A percentile compares a stretch with the other conserved stretches of the same genome.
Evolutionary conservation across 2,797 vertebrate genomes (phyloP).

Genomic region (Merluccius polli): DNA sequence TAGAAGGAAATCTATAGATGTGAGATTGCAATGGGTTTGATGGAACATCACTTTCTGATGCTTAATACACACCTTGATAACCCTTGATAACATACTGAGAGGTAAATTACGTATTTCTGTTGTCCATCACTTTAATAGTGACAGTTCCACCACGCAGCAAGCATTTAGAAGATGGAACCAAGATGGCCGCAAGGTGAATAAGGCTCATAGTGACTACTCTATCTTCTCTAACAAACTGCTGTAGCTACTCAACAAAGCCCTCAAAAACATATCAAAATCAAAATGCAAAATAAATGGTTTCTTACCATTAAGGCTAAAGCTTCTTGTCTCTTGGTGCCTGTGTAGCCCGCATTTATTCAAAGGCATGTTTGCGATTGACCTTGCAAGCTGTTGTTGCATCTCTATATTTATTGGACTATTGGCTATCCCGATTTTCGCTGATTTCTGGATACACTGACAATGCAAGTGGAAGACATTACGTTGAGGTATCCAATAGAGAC

Average conservation of each 20-base stretch:
- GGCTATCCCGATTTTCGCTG: neutral
- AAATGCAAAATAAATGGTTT: no score
- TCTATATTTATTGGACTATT: neutral
- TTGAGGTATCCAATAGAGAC: neutral
- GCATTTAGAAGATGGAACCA: neutral
- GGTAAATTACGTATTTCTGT: neutral
- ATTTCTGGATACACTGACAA: neutral
- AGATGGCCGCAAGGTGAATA: neutral
- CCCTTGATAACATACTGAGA: neutral
- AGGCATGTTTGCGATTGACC: no score
- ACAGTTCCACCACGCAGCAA: neutral
- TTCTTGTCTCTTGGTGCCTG: no score
- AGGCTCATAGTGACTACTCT: neutral
- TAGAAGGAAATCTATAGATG: no score
- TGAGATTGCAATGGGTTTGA: no score
- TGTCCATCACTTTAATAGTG: neutral
- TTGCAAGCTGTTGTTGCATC: neutral
- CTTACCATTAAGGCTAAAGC: no score
- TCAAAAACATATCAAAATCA: neutral
- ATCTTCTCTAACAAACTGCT: neutral
- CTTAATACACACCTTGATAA: neutral
- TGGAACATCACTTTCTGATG: no score
- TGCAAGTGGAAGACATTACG: neutral
- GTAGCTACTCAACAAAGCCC: neutral
- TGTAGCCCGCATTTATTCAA: no score